Conservation (phyloP, 2,113 vertebrate genomes). For the Lontra canadensis region DNA sequence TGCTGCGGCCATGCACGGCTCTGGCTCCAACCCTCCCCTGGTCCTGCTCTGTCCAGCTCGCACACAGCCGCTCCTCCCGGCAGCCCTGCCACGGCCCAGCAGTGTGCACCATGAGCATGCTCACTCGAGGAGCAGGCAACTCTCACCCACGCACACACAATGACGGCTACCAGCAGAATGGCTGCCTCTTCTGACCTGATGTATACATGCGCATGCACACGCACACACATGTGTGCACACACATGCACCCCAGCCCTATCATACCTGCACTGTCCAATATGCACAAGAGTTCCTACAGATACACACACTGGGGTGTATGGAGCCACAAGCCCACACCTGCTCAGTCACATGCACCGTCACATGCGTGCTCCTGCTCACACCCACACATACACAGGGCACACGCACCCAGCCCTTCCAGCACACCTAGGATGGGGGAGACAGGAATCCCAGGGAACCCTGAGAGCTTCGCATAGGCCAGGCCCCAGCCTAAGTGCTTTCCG, state of each 20-base stretch:
- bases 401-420: not conserved
- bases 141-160: fast-evolving
- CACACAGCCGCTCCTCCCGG: not conserved
- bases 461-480: fast-evolving
- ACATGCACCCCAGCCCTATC: not conserved
- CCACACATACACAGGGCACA: fast-evolving
- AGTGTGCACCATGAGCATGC: not conserved
- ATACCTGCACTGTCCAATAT: fast-evolving
- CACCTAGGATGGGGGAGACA: too few relatives aligned
- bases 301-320: not conserved
- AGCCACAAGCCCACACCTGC: not conserved
- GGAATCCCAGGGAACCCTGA: not conserved
- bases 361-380: not conserved
- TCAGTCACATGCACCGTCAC: not conserved
- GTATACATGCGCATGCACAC: not conserved
- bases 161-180: not conserved
- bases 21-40: not conserved
- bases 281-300: not conserved
- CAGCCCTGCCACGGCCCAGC: fast-evolving
- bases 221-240: too few relatives aligned
- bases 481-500: not conserved
- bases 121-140: not conserved
- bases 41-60: not conserved
- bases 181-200: not conserved
- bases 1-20: not conserved